Base-by-base conservation (phyloP, 2,113 vertebrate genomes). In the Dendrocopos noguchii region DNA sequence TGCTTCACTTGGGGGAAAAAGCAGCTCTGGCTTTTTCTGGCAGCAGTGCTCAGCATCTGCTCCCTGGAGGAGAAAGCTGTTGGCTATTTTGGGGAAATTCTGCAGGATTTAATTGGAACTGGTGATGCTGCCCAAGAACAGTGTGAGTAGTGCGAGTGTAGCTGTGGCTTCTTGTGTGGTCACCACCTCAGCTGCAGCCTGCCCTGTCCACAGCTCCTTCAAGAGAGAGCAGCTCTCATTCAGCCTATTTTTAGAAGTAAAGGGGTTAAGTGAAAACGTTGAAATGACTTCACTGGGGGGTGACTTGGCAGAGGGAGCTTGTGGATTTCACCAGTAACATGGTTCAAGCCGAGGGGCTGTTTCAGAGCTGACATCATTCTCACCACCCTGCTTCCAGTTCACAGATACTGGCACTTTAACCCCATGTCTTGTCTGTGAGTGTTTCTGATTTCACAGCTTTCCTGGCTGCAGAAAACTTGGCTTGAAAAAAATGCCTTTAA, bases 391-490 rank as follows among this genome's bases (percentile, higher is more conserved):
- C 71, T 39, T 29, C 66, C 31, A 27, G 13, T 17, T 73, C 75
- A 6, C 46, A 3, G 11, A 1, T 21, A 0, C 7, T 1, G 29
- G 27, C 33, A 6, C 71, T 22, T 10, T 8, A 20, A 10, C 42
- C 56, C 27, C 0, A 5, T 0, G 5, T 44, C 53, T 31, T 12
- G 18, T 9, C 21, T 6, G 0, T 17, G 67, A 18, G 12, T 2
- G 1, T 66, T 13, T 4, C 2, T 21, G 59, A 19, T 44, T 64
- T 17, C 15, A 1, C 59, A 42, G 56, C 68, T 91, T 33, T 80
- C 18, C 34, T 36, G 39, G 15, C 87, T 44, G 74, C 24, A 33
- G 36, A 52, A 64, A 52, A 21, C n/a, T 55, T 20, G 3, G 10
- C 7, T 55, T 52, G 4, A 50, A 65, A 47, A 9, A 44, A 52